Evolutionary conservation across 2,797 vertebrate genomes (phyloP), one percentile per base, ranked within the genome.

Genomic region (Labroides dimidiatus): DNA sequence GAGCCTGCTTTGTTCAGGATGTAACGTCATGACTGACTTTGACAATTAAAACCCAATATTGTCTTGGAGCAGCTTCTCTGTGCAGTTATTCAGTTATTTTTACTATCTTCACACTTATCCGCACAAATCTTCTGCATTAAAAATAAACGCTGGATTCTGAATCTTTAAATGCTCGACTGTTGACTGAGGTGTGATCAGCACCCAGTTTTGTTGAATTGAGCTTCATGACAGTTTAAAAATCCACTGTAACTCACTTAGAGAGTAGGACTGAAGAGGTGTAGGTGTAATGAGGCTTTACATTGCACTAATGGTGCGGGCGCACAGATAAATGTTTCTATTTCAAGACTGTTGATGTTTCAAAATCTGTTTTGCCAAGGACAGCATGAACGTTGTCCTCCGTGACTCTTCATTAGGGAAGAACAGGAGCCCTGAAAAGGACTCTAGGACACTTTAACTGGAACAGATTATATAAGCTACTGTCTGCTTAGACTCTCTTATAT

Each of bases 201-300:
- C 58, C 21, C 19, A 55, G 24, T 39, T 13, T 21, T 67, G 62
- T 20, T n/a, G 17, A 7, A 44, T 53, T 50, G 62, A 68, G 61
- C 64, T 48, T 48, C 43, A n/a, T 57, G 39, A 21, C 48, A 15
- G 44, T 72, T 33, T 69, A 76, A 78, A 49, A 30, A 68, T 55
- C 17, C 12, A 58, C 55, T 2, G 2, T 65, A 72, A 81, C 72
- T 81, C 69, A 81, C 19, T 44, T 69, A 54, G 44, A 53, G 54
- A 69, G 48, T 8, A 20, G 53, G 77, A 57, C 21, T 51, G 42
- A 55, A 50, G 62, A 69, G 42, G 55, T 63, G 27, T 36, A 49
- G 47, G 67, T 82, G 78, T 83, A 82, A 83, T 78, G 74, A 87
- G 66, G 72, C 78, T 80, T 80, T 43, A 65, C 80, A 56, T 55